Base-by-base conservation (phyloP, 1,140 invertebrate genomes). In the Drosophila nigromelanica region DNA sequence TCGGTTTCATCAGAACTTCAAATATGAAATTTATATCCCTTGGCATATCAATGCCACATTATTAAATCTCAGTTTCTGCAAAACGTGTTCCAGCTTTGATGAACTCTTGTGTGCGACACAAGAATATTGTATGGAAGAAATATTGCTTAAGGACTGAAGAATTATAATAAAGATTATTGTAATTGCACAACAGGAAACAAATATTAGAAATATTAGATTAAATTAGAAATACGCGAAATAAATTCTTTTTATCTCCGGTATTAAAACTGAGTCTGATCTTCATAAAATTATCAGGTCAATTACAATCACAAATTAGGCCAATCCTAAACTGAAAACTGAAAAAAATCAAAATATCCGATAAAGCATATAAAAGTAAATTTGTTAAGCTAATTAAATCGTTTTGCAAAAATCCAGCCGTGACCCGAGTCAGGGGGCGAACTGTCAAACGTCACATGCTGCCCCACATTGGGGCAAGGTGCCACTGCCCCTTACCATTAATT, bases 401-500 rank as follows among this genome's bases (percentile, higher is more conserved):
- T 1, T 27, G 24, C 24, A 27, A 4, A 27, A 27, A 27, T 27
- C 24, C 24, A 27, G 3, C 24, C 24, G 0, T 27, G 27, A 27
- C 27, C 27, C 5, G 5, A 1, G 27, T 27, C 27, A n/a, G 18
- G 27, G 27, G 27, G 27, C 10, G 33, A 35, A 35, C 21, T 48
- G 54, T 18, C 21, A 15, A 15, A 33, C 18, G 52, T 59, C 66
- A 52, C 14, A 30, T 60, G 56, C 15, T 52, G 64, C 40, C 33
- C 58, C 68, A 42, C 8, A 40, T 45, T 54, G 42, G 8, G 30
- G 50, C 14, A 52, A 52, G 40, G 18, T 50, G 43, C 15, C 66
- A 27, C 27, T 33, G 43, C n/a, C 66, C 35, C 15, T 4, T 21
- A 11, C 54, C 51, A 83, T 82, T 82, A 79, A 82, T 82, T 79